Percentiles rank a stretch among this genome's conserved stretches.
Evolutionary conservation across 2,888 invertebrate genomes (phyloP).

Genomic region (Nemapogon koenigi): DNA sequence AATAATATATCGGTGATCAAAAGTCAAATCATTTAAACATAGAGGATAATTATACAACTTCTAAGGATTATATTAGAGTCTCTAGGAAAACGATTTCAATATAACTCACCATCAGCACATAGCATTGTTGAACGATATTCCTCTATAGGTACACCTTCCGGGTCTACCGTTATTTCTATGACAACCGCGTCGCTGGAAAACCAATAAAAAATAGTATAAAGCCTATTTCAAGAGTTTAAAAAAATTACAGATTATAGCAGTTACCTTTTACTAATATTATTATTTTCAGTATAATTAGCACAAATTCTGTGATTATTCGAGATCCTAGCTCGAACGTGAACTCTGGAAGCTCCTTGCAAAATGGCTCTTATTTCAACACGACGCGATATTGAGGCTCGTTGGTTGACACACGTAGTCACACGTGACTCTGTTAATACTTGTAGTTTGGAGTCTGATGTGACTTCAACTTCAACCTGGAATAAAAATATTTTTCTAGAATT

Average conservation of each 20-base stretch:
- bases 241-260: not conserved
- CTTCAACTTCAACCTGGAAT: conserved; percentile 37
- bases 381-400: conserved; percentile 29
- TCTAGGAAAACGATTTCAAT: not conserved
- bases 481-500: too few species aligned
- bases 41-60: too few species aligned
- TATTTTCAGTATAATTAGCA: conserved; percentile 20
- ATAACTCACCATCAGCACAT: conserved; percentile 64
- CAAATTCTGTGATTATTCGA: conserved; percentile 23
- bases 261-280: conserved; percentile 21
- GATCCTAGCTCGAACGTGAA: conserved; percentile 23
- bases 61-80: too few species aligned
- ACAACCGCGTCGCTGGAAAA: conserved; percentile 65
- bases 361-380: conserved; percentile 25
- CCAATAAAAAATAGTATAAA: conserved; percentile 2
- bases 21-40: too few species aligned
- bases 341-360: conserved; percentile 21
- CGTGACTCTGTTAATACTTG: conserved; percentile 21
- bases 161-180: conserved; percentile 68
- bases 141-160: conserved; percentile 75
- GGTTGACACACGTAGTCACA: conserved; percentile 28
- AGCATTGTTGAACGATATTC: conserved; percentile 71
- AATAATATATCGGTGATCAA: too few species aligned
- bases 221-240: not conserved
- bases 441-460: conserved; percentile 67